Conservation (phyloP, 1,140 invertebrate species). For the Acyrthosiphon pisum region DNA sequence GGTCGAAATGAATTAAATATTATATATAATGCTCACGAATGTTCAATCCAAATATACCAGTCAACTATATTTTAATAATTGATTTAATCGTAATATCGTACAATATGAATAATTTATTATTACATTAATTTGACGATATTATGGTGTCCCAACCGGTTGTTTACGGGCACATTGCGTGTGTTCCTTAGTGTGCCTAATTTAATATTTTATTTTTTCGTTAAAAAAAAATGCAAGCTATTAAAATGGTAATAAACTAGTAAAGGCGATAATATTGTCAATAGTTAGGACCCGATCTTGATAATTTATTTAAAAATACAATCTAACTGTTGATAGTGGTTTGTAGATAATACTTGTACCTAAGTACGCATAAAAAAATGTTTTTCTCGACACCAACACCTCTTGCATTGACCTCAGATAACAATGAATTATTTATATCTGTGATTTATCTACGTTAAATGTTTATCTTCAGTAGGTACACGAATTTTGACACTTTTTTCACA, state of each 20-base stretch:
- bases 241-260: neutral
- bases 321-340: neutral
- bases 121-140: neutral
- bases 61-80: too few species aligned
- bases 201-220: neutral
- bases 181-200: neutral
- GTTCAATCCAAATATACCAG: too few species aligned
- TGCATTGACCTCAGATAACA: neutral
- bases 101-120: neutral
- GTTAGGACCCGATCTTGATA: neutral
- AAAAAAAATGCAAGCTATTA: neutral
- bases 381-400: neutral
- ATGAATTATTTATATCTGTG: neutral
- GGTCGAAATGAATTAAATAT: too few species aligned
- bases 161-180: neutral
- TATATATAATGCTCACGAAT: too few species aligned
- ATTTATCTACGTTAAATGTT: neutral
- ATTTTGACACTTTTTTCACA: neutral
- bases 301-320: neutral
- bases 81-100: neutral
- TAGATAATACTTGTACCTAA: neutral
- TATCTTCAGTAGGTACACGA: neutral
- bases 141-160: neutral
- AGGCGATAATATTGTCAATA: neutral
- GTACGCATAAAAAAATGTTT: neutral